These are phyloP conservation scores for Nannoperca obscura DNA, from an alignment of 2,797 vertebrate species.

Conservation along the genomic window DNA sequence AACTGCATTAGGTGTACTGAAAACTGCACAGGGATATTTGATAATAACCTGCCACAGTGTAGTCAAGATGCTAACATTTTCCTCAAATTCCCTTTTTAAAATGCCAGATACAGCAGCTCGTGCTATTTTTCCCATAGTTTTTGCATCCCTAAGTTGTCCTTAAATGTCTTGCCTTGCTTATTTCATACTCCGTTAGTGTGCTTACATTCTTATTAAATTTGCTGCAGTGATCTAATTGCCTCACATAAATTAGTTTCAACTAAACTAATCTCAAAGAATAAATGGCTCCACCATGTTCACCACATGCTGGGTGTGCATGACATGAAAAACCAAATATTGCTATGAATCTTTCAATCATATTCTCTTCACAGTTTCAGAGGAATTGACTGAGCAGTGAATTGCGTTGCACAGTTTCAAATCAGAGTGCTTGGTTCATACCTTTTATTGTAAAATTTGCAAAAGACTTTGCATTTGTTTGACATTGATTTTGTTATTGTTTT, in stretches of 20 bases:
- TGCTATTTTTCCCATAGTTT: neutral
- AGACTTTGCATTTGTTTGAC: neutral
- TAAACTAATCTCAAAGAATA: neutral
- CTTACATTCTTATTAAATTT: constrained; percentile 10
- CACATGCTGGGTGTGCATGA: neutral
- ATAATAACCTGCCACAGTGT: neutral
- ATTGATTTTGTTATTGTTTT: no score
- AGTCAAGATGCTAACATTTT: neutral
- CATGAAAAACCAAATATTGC: neutral
- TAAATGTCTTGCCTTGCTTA: neutral
- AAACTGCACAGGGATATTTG: neutral
- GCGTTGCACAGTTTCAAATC: neutral
- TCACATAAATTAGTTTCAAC: neutral
- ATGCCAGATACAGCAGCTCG: neutral
- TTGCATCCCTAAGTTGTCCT: neutral
- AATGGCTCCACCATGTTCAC: neutral
- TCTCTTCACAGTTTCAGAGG: neutral
- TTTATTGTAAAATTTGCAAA: neutral
- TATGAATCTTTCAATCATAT: neutral
- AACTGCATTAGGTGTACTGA: neutral
- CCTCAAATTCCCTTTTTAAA: neutral
- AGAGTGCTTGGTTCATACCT: neutral
- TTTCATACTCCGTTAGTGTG: neutral
- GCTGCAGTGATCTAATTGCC: constrained; percentile 13
- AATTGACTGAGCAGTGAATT: neutral